phyloP scores from a whole-genome alignment of 2,888 invertebrate species.

The Pachydiplax longipennis region DNA sequence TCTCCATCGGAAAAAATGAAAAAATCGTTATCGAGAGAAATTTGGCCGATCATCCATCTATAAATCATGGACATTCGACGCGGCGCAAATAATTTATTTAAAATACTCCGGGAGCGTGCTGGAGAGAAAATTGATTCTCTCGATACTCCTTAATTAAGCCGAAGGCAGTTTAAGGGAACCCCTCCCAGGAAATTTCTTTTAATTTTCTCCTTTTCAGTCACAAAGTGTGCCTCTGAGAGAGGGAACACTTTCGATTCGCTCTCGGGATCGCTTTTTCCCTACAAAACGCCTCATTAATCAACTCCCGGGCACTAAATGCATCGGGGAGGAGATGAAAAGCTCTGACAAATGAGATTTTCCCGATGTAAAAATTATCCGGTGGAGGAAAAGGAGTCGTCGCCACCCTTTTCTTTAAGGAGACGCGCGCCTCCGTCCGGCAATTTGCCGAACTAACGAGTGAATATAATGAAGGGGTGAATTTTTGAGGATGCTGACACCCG shows the following conservation, averaged over 20 bases:
- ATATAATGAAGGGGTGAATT: background rate
- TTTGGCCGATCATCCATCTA: background rate
- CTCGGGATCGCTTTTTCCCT: background rate
- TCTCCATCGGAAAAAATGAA: background rate
- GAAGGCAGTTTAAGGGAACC: background rate
- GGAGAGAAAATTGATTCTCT: background rate
- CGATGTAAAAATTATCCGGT: background rate
- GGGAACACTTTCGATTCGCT: background rate
- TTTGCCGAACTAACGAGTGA: background rate
- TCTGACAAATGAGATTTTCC: constrained; percentile 13
- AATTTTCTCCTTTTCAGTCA: background rate
- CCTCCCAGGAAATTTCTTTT: background rate
- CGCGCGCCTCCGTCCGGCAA: background rate
- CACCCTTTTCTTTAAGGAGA: background rate
- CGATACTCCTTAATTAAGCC: background rate
- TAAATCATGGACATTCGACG: background rate
- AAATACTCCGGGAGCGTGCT: background rate
- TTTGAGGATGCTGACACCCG: background rate
- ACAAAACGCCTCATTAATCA: constrained; percentile 7
- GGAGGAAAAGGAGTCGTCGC: background rate
- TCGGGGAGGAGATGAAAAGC: constrained; percentile 10
- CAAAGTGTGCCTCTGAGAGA: background rate
- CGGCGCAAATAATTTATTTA: background rate
- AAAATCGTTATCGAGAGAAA: background rate
- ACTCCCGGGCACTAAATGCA: background rate